Evolutionary conservation across 2,888 invertebrate genomes (phyloP).

Genomic region (Zeuzera pyrina): DNA sequence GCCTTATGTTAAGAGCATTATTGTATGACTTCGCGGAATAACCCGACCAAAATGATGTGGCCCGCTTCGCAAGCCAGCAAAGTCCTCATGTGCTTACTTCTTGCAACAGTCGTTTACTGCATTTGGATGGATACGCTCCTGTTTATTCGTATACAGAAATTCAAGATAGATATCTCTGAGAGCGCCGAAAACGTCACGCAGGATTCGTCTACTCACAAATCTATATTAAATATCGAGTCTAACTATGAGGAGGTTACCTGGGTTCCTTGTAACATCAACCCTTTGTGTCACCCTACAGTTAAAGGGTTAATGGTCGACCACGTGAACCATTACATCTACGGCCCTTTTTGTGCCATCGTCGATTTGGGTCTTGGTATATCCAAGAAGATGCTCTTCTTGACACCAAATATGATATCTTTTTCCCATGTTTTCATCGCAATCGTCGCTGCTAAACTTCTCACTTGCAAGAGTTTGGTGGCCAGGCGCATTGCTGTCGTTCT

Average conservation of each 20-base stretch:
- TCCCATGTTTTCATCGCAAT: slow-evolving; percentile 85
- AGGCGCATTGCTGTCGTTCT: slow-evolving; percentile 82
- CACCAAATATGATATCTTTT: slow-evolving; percentile 88
- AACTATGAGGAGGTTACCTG: slow-evolving; percentile 70
- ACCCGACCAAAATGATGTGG: slow-evolving; percentile 73
- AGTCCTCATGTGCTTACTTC: slow-evolving; percentile 73
- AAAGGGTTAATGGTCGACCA: slow-evolving; percentile 89
- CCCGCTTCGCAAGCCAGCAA: slow-evolving; percentile 83
- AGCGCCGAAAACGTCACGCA: slow-evolving; percentile 20
- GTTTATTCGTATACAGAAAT: slow-evolving; percentile 80
- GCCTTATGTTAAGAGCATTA: background rate
- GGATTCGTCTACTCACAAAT: slow-evolving; percentile 36
- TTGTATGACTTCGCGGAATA: background rate
- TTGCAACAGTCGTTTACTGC: slow-evolving; percentile 75
- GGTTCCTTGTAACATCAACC: slow-evolving; percentile 81
- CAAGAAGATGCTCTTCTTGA: slow-evolving; percentile 72
- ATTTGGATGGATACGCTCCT: slow-evolving; percentile 81
- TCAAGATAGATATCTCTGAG: slow-evolving; percentile 68
- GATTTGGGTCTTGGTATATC: slow-evolving; percentile 79
- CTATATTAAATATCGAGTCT: slow-evolving; percentile 19
- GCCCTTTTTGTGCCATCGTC: slow-evolving; percentile 82
- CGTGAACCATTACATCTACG: slow-evolving; percentile 86
- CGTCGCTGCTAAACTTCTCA: slow-evolving; percentile 81
- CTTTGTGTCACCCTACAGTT: slow-evolving; percentile 85
- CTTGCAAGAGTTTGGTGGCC: slow-evolving; percentile 79